Conservation (phyloP, 2,888 invertebrate genomes). For the Drosophila quasianomalipes region DNA sequence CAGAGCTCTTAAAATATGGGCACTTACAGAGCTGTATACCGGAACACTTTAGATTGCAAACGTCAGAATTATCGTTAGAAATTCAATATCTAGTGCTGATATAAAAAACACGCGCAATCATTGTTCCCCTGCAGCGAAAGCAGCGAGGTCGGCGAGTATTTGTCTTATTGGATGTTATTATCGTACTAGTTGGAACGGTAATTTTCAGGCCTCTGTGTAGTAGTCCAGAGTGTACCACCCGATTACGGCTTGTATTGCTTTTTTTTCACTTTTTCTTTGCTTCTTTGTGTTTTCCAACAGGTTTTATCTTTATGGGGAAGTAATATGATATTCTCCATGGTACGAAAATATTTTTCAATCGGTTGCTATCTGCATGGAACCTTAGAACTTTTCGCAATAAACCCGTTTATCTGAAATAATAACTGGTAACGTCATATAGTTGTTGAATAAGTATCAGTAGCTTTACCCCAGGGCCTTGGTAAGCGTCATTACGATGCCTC, state of each 20-base stretch:
- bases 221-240: slow-evolving; percentile 34
- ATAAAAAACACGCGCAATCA: slow-evolving; percentile 61
- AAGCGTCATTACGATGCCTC: slow-evolving; percentile 41
- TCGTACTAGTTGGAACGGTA: slow-evolving; percentile 38
- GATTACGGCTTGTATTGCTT: slow-evolving; percentile 20
- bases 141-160: slow-evolving; percentile 41
- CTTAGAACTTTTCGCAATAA: slow-evolving; percentile 43
- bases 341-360: slow-evolving; percentile 28
- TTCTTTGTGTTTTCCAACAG: slow-evolving; percentile 19
- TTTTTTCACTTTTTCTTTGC: slow-evolving; percentile 6
- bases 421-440: slow-evolving; percentile 12
- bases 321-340: slow-evolving; percentile 40
- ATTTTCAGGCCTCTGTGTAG: slow-evolving; percentile 43
- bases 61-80: slow-evolving; percentile 44
- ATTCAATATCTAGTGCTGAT: slow-evolving; percentile 58
- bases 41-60: slow-evolving; percentile 17
- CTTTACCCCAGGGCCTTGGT: background rate
- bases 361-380: slow-evolving; percentile 41
- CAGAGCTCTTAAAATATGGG: slow-evolving; percentile 52
- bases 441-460: slow-evolving; percentile 11
- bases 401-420: slow-evolving; percentile 12
- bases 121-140: slow-evolving; percentile 3
- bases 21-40: slow-evolving; percentile 2
- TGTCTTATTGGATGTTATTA: slow-evolving; percentile 58
- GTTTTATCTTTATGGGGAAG: slow-evolving; percentile 72